These are phyloP conservation scores for Acrocyrtus sp. DNA, from an alignment of 2,888 invertebrate genomes.

Conservation along the genomic window DNA sequence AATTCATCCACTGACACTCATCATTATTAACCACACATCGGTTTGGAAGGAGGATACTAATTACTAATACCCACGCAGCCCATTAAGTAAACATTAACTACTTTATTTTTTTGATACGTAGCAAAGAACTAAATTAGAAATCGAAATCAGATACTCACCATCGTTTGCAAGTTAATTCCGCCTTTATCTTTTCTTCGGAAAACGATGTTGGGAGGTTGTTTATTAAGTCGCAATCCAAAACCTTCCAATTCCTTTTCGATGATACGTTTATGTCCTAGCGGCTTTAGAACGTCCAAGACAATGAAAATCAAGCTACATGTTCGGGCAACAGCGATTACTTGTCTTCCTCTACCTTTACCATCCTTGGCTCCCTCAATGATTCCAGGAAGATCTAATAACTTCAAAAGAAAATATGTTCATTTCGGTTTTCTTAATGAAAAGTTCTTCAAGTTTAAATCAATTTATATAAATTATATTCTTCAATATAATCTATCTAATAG, in stretches of 20 bases:
- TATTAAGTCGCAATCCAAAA: conserved; percentile 95
- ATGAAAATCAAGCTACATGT: conserved; percentile 98
- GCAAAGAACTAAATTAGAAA: no score
- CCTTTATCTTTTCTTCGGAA: conserved; percentile 98
- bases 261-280: conserved; percentile 93
- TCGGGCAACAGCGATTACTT: conserved; percentile 98
- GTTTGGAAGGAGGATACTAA: no score
- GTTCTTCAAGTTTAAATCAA: background rate
- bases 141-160: conserved; percentile 72
- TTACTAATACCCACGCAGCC: no score
- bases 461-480: no score
- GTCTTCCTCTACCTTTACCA: conserved; percentile 98
- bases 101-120: no score
- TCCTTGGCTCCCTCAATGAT: conserved; percentile 99
- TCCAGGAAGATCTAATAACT: conserved; percentile 98
- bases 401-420: conserved; percentile 61
- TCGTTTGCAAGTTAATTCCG: conserved; percentile 93
- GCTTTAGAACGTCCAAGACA: conserved; percentile 94
- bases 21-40: no score
- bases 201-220: conserved; percentile 96
- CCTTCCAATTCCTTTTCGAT: conserved; percentile 99
- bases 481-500: no score
- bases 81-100: no score
- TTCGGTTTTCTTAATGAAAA: background rate
- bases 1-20: no score